Evolutionary conservation across 2,113 vertebrate species (phyloP).

Genomic region (Prunella himalayana): DNA sequence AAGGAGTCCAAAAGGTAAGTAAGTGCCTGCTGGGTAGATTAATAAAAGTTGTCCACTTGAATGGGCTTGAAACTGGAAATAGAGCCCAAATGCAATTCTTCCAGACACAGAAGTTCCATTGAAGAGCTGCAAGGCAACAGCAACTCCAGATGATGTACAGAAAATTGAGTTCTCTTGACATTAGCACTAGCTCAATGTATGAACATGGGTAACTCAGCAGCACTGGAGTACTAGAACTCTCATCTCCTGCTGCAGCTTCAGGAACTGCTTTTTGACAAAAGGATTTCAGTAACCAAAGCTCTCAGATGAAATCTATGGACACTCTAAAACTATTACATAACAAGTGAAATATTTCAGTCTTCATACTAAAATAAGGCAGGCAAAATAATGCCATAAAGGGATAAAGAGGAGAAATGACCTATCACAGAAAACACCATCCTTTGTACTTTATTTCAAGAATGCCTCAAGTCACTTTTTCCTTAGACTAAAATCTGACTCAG

Average conservation of each 20-base stretch:
- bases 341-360: not conserved
- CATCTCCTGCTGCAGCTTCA: not conserved
- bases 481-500: not conserved
- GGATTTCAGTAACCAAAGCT: not conserved
- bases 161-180: not conserved
- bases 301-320: not conserved
- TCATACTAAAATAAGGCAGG: not conserved
- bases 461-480: not conserved
- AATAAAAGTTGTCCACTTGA: not conserved
- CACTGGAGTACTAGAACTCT: not conserved
- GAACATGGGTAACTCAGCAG: not conserved
- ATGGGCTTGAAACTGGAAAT: not conserved
- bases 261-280: not conserved
- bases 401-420: not conserved
- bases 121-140: not conserved
- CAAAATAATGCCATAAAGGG: not conserved
- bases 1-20: not conserved
- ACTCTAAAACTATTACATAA: not conserved
- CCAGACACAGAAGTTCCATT: not conserved
- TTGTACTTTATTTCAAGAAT: not conserved
- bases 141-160: not conserved
- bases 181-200: not conserved
- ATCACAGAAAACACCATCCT: not conserved
- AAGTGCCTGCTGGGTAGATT: not conserved
- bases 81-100: not conserved